Conservation (phyloP, 2,113 vertebrate species). For the Lampris megalopsis region DNA sequence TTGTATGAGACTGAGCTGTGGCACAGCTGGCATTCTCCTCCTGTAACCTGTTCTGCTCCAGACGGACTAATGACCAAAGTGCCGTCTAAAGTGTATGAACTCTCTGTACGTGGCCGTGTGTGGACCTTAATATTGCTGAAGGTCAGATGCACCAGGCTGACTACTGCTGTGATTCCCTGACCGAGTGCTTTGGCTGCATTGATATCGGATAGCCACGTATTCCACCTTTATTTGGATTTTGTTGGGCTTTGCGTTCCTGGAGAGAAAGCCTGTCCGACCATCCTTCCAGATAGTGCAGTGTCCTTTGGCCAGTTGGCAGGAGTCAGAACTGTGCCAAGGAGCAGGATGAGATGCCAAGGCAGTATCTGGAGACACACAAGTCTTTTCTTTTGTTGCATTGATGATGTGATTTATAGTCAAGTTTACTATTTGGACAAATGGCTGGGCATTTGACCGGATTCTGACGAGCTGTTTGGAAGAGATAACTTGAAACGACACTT, state of each 20-base stretch:
- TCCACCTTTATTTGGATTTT: conserved; percentile 33
- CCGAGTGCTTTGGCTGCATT: not conserved
- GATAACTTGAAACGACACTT: not conserved
- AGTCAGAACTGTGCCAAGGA: conserved; percentile 40
- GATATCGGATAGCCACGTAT: conserved; percentile 16
- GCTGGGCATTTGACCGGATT: not conserved
- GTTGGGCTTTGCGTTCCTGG: conserved; percentile 25
- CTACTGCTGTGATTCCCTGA: conserved; percentile 2
- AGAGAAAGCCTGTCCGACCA: conserved; percentile 32
- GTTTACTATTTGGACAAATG: not conserved
- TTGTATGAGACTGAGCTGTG: conserved; percentile 37
- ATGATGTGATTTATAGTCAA: not conserved
- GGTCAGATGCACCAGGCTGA: conserved; percentile 26
- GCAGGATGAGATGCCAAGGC: conserved; percentile 16
- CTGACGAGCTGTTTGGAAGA: conserved; percentile 1
- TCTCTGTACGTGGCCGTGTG: not conserved
- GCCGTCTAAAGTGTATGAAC: not conserved
- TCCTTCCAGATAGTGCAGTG: conserved; percentile 3
- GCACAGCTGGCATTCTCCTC: conserved; percentile 59
- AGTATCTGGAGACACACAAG: conserved; percentile 17
- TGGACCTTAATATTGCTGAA: conserved; percentile 31
- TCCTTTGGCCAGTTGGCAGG: conserved; percentile 15
- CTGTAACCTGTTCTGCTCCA: conserved; percentile 40
- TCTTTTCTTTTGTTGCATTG: conserved; percentile 13
- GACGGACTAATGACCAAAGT: conserved; percentile 20